These are phyloP conservation scores for Meriones psammophilus DNA, from an alignment of 2,797 vertebrate genomes.

Conservation along the genomic window DNA sequence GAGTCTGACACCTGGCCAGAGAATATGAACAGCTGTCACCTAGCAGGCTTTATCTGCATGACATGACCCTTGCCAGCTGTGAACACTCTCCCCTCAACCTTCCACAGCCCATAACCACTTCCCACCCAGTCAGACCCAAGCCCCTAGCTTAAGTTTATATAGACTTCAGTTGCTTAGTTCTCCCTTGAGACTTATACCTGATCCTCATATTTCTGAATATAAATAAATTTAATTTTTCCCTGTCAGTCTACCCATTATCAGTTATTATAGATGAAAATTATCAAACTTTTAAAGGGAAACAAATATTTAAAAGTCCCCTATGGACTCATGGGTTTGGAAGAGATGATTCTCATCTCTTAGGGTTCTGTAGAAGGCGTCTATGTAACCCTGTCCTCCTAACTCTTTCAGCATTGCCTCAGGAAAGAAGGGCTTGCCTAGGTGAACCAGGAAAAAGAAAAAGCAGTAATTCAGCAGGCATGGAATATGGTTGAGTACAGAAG, in stretches of 20 bases:
- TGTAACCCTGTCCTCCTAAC: neutral
- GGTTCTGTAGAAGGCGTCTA: neutral
- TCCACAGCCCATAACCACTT: neutral
- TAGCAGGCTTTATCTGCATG: neutral
- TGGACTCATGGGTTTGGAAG: neutral
- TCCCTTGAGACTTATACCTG: neutral
- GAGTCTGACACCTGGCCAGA: neutral
- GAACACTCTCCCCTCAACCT: neutral
- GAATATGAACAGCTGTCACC: neutral
- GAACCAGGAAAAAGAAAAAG: conserved; percentile 4
- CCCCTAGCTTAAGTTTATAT: neutral
- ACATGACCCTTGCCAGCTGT: neutral
- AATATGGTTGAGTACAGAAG: neutral
- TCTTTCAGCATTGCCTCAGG: neutral
- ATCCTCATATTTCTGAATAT: neutral
- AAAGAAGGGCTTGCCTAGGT: neutral
- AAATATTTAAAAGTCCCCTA: neutral
- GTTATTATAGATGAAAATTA: neutral
- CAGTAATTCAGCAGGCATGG: neutral
- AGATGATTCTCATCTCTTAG: conserved; percentile 1
- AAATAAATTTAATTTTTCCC: neutral
- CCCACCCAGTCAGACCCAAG: neutral
- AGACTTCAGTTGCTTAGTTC: neutral
- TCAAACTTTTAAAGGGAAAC: neutral
- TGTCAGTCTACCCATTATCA: neutral